A percentile compares a stretch with the other conserved stretches of the same genome.
Evolutionary conservation across 2,797 vertebrate species (phyloP).

Genomic region (Caiman crocodilus): DNA sequence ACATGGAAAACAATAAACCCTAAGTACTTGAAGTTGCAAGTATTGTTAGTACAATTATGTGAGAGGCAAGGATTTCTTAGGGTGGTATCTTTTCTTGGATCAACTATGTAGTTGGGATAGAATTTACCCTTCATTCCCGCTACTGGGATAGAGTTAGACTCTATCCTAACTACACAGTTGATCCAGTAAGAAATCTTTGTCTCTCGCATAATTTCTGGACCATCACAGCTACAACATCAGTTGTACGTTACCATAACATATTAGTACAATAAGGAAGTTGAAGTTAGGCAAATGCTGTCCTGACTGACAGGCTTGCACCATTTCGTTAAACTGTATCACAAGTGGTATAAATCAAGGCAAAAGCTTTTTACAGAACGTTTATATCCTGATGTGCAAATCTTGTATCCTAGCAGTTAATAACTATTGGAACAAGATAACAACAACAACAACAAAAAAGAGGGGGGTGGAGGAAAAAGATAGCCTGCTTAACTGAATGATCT

Average conservation of each 20-base stretch:
- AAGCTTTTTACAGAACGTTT: conserved; percentile 50
- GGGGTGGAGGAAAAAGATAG: conserved; percentile 39
- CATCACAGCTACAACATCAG: no score
- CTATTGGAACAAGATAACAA: conserved; percentile 57
- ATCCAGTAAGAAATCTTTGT: no score
- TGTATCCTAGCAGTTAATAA: conserved; percentile 48
- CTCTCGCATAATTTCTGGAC: no score
- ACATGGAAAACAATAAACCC: conserved; percentile 46
- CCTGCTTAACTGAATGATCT: conserved; percentile 3
- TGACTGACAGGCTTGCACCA: conserved; percentile 58
- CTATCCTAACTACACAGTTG: no score
- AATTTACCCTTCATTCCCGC: no score
- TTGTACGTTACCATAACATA: no score
- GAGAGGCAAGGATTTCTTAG: conserved; percentile 40
- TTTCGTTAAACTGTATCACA: conserved; percentile 19
- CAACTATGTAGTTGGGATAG: no score
- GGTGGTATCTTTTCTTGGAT: no score
- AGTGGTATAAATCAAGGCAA: conserved; percentile 66
- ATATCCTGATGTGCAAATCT: conserved; percentile 75
- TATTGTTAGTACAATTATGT: conserved; percentile 29
- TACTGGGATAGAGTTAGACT: no score
- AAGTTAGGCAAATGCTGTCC: conserved; percentile 62
- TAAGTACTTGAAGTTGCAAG: conserved; percentile 54
- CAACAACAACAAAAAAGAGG: conserved; percentile 49
- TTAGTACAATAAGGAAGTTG: conserved; percentile 54